Evolutionary conservation across 2,797 vertebrate species (phyloP), one percentile per base, ranked within the genome.

Genomic region (Benthosema pterotum): DNA sequence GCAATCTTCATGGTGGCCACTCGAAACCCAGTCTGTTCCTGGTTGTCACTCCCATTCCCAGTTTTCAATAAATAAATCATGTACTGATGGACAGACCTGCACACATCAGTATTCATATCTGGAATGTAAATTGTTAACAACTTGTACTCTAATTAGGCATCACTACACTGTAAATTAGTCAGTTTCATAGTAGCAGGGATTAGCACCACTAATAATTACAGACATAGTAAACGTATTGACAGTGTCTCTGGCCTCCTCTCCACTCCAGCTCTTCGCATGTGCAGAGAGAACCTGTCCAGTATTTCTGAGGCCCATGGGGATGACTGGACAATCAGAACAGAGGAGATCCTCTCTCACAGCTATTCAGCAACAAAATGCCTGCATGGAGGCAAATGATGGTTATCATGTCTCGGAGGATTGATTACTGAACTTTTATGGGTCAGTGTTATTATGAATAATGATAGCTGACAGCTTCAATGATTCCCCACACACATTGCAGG

Each of bases 321-420:
- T 9, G 19, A 47, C 55, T 11, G 25, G 42, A 46, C 59, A 16
- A 66, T 63, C n/a, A 6, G 38, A 50, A 66, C 60, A 65, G 38
- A 42, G 18, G 6, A 47, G 42, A 63, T 64, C 54, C 28, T 49
- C 11, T 63, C 47, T 75, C 58, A 13, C 54, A 56, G 59, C 56
- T 60, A 54, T 71, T 78, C 63, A 72, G 22, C 42, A n/a, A 22
- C 50, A 68, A 62, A 73, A 60, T 57, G 57, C 46, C 18, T 66
- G 57, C 80, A 78, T 75, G 60, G 28, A 48, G 59, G 47, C 64
- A 67, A 67, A 82, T 78, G 15, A 68, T 59, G 14, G 43, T 65
- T 60, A 63, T 60, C 38, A 16, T n/a, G 45, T 66, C 52, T 67
- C 56, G 11, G 42, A 47, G 14, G 47, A 57, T 18, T 8, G 1